Evolutionary conservation across 92 coral and sea anemone genomes (phyloP), one percentile per base, ranked within the genome.

Genomic region (Desmophyllum pertusum): DNA sequence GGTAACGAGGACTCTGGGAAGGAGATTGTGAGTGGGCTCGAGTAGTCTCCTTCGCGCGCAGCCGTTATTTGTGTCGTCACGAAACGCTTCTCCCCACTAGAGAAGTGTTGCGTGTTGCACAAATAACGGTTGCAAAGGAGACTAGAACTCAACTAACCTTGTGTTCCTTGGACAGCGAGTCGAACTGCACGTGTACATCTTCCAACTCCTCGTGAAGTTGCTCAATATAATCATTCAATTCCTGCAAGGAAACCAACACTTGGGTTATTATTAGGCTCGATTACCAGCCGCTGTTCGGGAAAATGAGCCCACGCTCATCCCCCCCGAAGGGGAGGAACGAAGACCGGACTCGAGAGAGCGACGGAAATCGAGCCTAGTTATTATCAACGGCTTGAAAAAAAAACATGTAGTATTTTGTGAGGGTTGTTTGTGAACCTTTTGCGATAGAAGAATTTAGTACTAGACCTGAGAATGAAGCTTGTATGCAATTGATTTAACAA

Each of bases 191-290:
- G 73, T 92, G 97, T 1, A 92, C 72, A 43, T 92, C 98, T 15
- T 96, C 99, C 31, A 92, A 88, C 73, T 96, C 97, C 17, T 94
- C 95, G 81, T 93, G 97, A 50, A 92, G 88, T 69, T 78, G 93
- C 29, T 92, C 94, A 41, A 91, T 89, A 29, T 94, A 92, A 45
- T 90, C 96, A n/a, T 86, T 86, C 83, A 96, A 72, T 73, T 96
- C 98, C 98, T 96, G 51, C 73, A 78, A 51, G 1, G 41, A 43
- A 61, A 36, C 23, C n/a, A 90, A 25, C 3, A 65, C 7, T 18
- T 30, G 41, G 8, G 33, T 21, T 17, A 50, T 50, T 15, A 50
- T n/a, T n/a, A n/a, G n/a, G n/a, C n/a, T n/a, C n/a, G n/a, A n/a
- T n/a, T n/a, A n/a, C n/a, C n/a, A n/a, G n/a, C n/a, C n/a, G n/a